A percentile compares a stretch with the other conserved stretches of the same genome.
Conservation (phyloP, 2,797 vertebrate genomes). For the Chromobotia macracanthus region DNA sequence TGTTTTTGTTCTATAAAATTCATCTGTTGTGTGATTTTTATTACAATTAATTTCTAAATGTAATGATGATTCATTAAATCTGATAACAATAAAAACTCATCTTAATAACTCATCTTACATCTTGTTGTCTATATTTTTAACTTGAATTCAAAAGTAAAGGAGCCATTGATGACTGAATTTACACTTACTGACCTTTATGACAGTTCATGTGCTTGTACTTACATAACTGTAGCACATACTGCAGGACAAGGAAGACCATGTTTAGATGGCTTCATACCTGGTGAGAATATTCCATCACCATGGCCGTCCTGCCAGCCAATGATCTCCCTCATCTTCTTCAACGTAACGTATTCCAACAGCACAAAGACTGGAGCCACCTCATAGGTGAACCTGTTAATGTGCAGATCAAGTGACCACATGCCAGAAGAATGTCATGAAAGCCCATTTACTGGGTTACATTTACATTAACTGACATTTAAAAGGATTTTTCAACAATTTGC, state of each 20-base stretch:
- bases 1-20: too few relatives aligned
- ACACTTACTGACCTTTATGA: not conserved
- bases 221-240: not conserved
- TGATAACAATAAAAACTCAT: not conserved
- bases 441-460: not conserved
- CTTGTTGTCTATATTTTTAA: too few relatives aligned
- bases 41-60: too few relatives aligned
- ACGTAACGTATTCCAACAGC: conserved; percentile 95
- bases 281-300: conserved; percentile 97
- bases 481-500: conserved; percentile 8
- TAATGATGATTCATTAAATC: not conserved
- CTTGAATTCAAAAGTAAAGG: too few relatives aligned
- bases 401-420: conserved; percentile 56
- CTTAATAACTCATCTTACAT: not conserved
- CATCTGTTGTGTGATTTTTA: too few relatives aligned
- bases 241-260: not conserved
- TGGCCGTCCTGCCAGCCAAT: conserved; percentile 94
- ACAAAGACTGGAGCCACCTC: conserved; percentile 99
- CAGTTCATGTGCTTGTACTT: not conserved
- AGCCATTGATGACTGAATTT: not conserved
- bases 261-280: conserved; percentile 79
- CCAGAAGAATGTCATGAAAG: conserved; percentile 29
- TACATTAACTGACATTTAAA: not conserved
- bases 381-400: conserved; percentile 92
- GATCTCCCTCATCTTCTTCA: conserved; percentile 99